A percentile compares a stretch with the other conserved stretches of the same genome.
phyloP scores from a whole-genome alignment of 2,888 invertebrate genomes.

The Quadriops clusia region DNA sequence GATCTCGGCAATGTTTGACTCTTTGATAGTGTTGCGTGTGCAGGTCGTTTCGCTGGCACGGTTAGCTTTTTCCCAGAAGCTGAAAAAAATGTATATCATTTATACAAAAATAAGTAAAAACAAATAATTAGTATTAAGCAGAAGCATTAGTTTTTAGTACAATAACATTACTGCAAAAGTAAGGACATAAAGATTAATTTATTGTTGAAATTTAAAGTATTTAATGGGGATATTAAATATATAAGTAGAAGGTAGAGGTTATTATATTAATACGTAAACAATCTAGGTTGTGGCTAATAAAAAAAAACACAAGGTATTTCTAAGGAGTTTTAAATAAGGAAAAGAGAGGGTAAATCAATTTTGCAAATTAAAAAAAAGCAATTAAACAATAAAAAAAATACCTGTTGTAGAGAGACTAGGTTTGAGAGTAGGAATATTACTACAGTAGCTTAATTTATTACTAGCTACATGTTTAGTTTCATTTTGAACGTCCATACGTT shows the following conservation, averaged over 20 bases:
- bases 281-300: too few relatives aligned
- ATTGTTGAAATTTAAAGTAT: too few relatives aligned
- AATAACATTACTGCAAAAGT: conserved; percentile 1
- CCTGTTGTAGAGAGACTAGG: conserved; percentile 29
- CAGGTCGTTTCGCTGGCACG: conserved; percentile 56
- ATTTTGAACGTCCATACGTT: conserved; percentile 28
- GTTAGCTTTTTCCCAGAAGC: conserved; percentile 73
- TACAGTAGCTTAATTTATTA: conserved; percentile 27
- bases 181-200: too few relatives aligned
- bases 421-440: conserved; percentile 33
- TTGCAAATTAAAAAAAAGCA: conserved; percentile 7
- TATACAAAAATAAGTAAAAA: too few relatives aligned
- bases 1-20: conserved; percentile 79
- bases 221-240: too few relatives aligned
- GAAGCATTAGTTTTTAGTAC: background rate
- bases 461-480: conserved; percentile 21
- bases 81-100: conserved; percentile 36
- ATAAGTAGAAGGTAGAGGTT: too few relatives aligned
- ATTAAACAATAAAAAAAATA: conserved; percentile 21
- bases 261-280: too few relatives aligned
- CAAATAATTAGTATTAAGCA: background rate
- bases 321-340: too few relatives aligned
- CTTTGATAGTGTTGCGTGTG: conserved; percentile 58
- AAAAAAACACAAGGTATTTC: too few relatives aligned
- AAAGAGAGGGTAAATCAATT: too few relatives aligned